Conservation (phyloP, 2,797 vertebrate genomes). For the Danio albolineatus region DNA sequence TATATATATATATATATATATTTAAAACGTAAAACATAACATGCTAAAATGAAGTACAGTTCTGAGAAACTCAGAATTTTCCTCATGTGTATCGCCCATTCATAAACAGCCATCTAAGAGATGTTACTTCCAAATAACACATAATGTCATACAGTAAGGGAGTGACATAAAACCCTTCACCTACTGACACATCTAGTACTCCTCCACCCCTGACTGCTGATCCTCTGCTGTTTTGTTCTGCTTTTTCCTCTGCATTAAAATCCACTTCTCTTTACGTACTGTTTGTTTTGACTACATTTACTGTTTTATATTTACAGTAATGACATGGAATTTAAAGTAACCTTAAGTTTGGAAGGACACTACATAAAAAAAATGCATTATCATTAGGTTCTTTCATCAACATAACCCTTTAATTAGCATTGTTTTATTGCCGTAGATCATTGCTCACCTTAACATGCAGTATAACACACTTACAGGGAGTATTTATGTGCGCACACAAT, state of each 20-base stretch:
- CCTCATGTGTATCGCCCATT: not conserved
- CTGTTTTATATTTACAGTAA: not conserved
- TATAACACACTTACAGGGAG: not conserved
- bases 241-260: not conserved
- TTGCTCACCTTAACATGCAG: not conserved
- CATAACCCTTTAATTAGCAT: not conserved
- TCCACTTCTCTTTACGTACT: not conserved
- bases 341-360: not conserved
- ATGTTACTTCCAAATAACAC: not conserved
- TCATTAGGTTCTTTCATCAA: not conserved
- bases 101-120: not conserved
- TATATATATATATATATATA: no score
- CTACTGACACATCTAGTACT: constrained; percentile 7
- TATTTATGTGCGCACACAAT: constrained; percentile 24
- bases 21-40: no score
- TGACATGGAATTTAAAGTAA: not conserved
- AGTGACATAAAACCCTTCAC: not conserved
- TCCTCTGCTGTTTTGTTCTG: constrained; percentile 5
- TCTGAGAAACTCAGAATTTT: not conserved
- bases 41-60: no score
- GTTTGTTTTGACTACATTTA: not conserved
- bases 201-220: constrained; percentile 10
- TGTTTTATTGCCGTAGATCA: not conserved
- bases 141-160: not conserved
- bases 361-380: not conserved